Base-by-base conservation (phyloP, 2,113 vertebrate genomes). In the Otolemur garnettii region DNA sequence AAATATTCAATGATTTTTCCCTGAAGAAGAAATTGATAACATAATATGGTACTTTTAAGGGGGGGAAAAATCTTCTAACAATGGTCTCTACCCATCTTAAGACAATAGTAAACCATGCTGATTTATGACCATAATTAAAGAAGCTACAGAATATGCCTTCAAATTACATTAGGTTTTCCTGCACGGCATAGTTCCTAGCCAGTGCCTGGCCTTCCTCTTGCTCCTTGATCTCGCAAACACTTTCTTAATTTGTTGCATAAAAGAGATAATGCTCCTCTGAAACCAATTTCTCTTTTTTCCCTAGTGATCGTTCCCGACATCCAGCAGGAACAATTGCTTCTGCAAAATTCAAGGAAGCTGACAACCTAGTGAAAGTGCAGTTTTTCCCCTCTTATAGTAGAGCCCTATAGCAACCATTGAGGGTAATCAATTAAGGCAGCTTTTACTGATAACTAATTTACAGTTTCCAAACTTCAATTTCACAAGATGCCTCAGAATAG, bases 151-250 rank as follows among this genome's bases (percentile, higher is more conserved):
- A 98, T 89, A 81, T 92, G 92, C 94, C 96, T 97, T 79, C 89
- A 98, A 97, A 98, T 98, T 98, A 98, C 97, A 97, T 93, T 90
- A 97, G 83, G 92, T 96, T 97, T 97, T 89, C 82, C 90, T 95
- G 89, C 33, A 69, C 96, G 98, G 96, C 7, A 96, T 11, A 88
- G 97, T 96, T 98, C 94, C 87, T 90, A 92, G 57, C 77, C 4
- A 2, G 84, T 0, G 35, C 87, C 64, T 55, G 60, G 60, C 17
- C 74, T 94, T 59, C 89, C 64, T 91, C 75, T 83, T 87, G 80
- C 50, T 91, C 80, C 88, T 96, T 96, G 95, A 68, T 96, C 94
- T 96, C 14, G 2, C 60, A 91, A 96, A 97, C 55, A 66, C 94
- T 90, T 97, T 93, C 78, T 90, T 96, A 97, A 97, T 98, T 94